Conservation (phyloP, 2,888 invertebrate species). For the Xylota sylvarum region DNA sequence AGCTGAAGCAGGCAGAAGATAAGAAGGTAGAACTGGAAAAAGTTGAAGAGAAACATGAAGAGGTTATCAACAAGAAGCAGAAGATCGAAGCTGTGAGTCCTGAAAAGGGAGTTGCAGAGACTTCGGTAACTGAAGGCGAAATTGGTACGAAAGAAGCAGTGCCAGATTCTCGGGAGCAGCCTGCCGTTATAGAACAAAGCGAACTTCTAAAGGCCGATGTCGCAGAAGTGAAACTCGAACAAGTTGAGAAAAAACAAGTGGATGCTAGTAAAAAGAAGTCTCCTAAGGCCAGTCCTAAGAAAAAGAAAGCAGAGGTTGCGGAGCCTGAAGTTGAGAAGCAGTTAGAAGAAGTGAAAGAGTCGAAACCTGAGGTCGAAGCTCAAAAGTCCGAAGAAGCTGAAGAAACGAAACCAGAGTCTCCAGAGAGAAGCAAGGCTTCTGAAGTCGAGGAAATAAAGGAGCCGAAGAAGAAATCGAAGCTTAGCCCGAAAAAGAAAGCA, state of each 20-base stretch:
- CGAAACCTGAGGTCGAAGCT: background rate
- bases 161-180: background rate
- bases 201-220: constrained; percentile 18
- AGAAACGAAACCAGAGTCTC: too few relatives aligned
- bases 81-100: background rate
- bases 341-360: background rate
- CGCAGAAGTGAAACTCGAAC: constrained; percentile 73
- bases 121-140: background rate
- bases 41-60: background rate
- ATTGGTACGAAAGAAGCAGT: background rate
- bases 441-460: background rate
- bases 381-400: too few relatives aligned
- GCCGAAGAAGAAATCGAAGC: background rate
- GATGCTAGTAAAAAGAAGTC: background rate
- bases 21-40: background rate
- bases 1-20: background rate
- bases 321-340: background rate
- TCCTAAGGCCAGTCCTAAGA: constrained; percentile 25
- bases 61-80: background rate
- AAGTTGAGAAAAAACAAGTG: constrained; percentile 71
- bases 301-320: constrained; percentile 4
- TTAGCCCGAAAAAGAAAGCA: background rate
- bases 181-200: background rate
- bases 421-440: too few relatives aligned
- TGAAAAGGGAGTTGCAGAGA: too few relatives aligned